A percentile compares a stretch with the other conserved stretches of the same genome.
Conservation (phyloP, 1,140 invertebrate genomes). For the Drosophila pseudoananassae region DNA sequence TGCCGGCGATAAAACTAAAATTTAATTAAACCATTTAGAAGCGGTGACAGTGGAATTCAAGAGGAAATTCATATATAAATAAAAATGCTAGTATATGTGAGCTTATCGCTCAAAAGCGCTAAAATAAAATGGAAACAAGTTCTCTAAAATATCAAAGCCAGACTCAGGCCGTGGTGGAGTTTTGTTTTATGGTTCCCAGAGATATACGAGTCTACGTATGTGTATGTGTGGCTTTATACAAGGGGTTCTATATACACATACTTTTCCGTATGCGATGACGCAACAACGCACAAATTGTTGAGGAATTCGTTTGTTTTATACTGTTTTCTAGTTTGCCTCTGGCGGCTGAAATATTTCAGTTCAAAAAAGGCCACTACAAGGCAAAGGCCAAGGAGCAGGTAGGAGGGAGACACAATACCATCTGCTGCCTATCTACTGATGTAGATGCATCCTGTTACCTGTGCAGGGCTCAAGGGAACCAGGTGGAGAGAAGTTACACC, state of each 20-base stretch:
- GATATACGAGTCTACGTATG: slow-evolving; percentile 8
- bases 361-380: slow-evolving; percentile 38
- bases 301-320: slow-evolving; percentile 58
- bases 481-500: slow-evolving; percentile 9
- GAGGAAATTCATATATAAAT: slow-evolving; percentile 10
- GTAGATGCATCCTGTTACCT: slow-evolving; percentile 40
- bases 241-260: slow-evolving; percentile 17
- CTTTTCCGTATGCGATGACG: slow-evolving; percentile 67
- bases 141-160: slow-evolving; percentile 53
- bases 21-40: slow-evolving; percentile 59
- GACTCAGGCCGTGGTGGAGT: slow-evolving; percentile 37
- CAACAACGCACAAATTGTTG: slow-evolving; percentile 62
- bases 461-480: background rate
- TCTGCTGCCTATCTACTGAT: slow-evolving; percentile 25
- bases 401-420: slow-evolving; percentile 32
- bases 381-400: slow-evolving; percentile 38
- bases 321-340: slow-evolving; percentile 30
- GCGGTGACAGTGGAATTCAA: slow-evolving; percentile 11
- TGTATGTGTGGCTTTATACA: slow-evolving; percentile 2
- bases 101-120: background rate
- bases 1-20: slow-evolving; percentile 54
- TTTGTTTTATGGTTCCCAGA: slow-evolving; percentile 43
- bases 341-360: slow-evolving; percentile 45
- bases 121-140: slow-evolving; percentile 49
- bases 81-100: slow-evolving; percentile 20